These are phyloP conservation scores for Allacma fusca DNA, from an alignment of 2,888 invertebrate species.

Conservation along the genomic window DNA sequence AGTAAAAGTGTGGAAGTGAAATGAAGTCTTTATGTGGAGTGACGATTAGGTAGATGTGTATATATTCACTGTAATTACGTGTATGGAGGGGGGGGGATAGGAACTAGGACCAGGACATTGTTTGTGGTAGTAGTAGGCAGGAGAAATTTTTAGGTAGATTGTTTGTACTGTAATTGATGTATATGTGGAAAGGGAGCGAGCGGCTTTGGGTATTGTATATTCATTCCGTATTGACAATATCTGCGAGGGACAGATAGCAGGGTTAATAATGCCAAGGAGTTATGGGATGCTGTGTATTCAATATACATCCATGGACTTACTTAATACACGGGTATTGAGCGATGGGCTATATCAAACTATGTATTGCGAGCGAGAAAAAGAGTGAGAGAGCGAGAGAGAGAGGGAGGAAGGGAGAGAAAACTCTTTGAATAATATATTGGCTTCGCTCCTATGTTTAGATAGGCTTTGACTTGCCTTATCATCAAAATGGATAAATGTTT, in stretches of 20 bases:
- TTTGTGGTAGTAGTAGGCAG: neutral
- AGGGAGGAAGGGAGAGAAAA: conserved; percentile 19
- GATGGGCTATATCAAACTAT: neutral
- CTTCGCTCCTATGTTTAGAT: conserved; percentile 41
- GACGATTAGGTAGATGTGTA: too few relatives aligned
- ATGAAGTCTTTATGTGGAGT: neutral
- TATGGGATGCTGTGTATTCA: conserved; percentile 5
- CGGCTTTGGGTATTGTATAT: conserved; percentile 11
- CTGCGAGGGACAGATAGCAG: conserved; percentile 32
- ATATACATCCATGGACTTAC: neutral
- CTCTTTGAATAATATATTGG: conserved; percentile 38
- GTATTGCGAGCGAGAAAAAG: neutral
- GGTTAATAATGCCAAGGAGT: conserved; percentile 33
- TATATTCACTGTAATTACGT: neutral
- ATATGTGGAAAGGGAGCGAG: neutral
- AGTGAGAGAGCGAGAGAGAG: conserved; percentile 23
- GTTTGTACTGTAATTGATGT: conserved; percentile 38
- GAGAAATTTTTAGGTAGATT: conserved; percentile 28
- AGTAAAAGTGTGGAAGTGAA: neutral
- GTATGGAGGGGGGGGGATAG: neutral
- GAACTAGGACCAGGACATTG: neutral
- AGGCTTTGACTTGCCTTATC: conserved; percentile 40
- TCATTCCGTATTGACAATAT: neutral
- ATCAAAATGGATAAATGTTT: conserved; percentile 42
- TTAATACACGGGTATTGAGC: neutral